Evolutionary conservation across 2,888 invertebrate genomes (phyloP), one percentile per base, ranked within the genome.

Genomic region (Augochlorella aurata): DNA sequence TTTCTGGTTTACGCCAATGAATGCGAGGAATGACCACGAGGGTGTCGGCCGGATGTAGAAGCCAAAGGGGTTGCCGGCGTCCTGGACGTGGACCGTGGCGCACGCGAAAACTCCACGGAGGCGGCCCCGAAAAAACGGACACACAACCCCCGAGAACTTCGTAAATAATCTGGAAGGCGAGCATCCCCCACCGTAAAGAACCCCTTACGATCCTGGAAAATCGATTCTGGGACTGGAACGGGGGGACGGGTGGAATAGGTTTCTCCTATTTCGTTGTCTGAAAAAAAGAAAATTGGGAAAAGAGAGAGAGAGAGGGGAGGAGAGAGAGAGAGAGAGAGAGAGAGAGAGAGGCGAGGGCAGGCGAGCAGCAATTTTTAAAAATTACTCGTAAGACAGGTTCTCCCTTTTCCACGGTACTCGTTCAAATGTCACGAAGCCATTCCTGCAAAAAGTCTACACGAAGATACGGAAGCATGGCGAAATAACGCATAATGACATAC

Each of bases 31-130:
- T 88, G 86, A 89, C 83, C 81, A 85, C 82, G 87, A 87, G 90
- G 87, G 86, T 89, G 90, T 88, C 85, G 86, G 86, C 81, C 85
- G 88, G 88, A 90, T 85, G 91, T 84, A 81, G 84, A 89, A 90
- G 87, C 88, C 84, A 89, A 91, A 91, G 89, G 90, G 90, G 90
- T 91, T 90, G 89, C 76, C 77, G 8, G 68, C 68, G 74, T 83
- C 69, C 75, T 61, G 66, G 74, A 79, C 71, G 82, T 79, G 78
- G 79, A 85, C 75, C 82, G 75, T 80, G 82, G 79, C 52, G 74
- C 86, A 82, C 84, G 85, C 88, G 89, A 86, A 89, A 90, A 88
- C 87, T 89, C 85, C 82, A 77, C 83, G 73, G 61, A 77, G 77
- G 78, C 69, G 16, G 16, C 72, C 61, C 77, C 81, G 74, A 83